Conservation (phyloP, 2,888 invertebrate species). For the Orchesella flavescens region DNA sequence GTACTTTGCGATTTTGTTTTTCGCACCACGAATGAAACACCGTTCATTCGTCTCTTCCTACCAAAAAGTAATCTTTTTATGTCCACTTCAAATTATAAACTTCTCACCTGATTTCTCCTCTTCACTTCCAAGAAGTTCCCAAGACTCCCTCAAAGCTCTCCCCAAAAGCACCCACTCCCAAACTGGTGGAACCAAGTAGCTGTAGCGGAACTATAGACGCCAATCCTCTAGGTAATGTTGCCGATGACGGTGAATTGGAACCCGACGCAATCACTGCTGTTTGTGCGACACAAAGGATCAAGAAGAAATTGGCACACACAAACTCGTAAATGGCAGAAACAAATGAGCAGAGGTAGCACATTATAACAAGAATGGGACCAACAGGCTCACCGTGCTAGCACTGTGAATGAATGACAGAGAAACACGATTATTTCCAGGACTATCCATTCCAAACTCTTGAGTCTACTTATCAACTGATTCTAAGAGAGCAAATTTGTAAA, state of each 20-base stretch:
- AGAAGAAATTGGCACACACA: slow-evolving; percentile 66
- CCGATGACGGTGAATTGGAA: neutral
- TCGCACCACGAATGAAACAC: too few relatives aligned
- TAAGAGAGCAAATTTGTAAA: too few relatives aligned
- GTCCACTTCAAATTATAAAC: too few relatives aligned
- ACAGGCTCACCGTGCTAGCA: neutral
- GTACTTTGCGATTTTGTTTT: too few relatives aligned
- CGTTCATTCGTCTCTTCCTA: too few relatives aligned
- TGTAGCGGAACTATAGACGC: neutral
- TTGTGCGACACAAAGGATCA: slow-evolving; percentile 55
- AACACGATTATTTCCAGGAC: neutral
- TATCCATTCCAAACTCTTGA: too few relatives aligned
- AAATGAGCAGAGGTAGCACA: slow-evolving; percentile 64
- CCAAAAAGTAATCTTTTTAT: too few relatives aligned
- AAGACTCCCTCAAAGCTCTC: slow-evolving; percentile 27
- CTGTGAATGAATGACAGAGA: slow-evolving; percentile 10
- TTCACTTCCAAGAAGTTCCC: slow-evolving; percentile 17
- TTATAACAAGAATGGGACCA: slow-evolving; percentile 26
- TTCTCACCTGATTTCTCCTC: too few relatives aligned
- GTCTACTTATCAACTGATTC: too few relatives aligned
- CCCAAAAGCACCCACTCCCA: slow-evolving; percentile 29
- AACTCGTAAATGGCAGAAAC: slow-evolving; percentile 64
- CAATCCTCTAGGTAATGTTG: neutral
- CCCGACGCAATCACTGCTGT: slow-evolving; percentile 35
- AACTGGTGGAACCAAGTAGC: neutral